Evolutionary conservation across 2,888 invertebrate genomes (phyloP), one percentile per base, ranked within the genome.

Genomic region (Pristionchus arcanus): DNA sequence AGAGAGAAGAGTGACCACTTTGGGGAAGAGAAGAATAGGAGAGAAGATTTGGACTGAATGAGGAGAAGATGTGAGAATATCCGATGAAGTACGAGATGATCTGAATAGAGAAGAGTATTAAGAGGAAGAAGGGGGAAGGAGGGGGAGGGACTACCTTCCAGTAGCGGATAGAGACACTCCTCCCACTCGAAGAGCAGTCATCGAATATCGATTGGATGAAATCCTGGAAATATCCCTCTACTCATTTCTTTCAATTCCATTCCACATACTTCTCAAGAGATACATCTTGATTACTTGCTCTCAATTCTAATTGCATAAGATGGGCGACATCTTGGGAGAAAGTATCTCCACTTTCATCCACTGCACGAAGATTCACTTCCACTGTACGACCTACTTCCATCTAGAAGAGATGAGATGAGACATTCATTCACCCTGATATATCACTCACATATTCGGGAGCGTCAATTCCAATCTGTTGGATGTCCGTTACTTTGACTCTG

Each of bases 21-120:
- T 92, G 31, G 94, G 94, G 74, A 92, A 90, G 34, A 94, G 90
- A 66, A 90, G 90, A 68, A 94, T 92, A 1, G 94, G 94, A 16
- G 93, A 91, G 90, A 93, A 94, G 66, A 94, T 91, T 85, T 94
- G 91, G n/a, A 91, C 66, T 15, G 31, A 86, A 86, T 86, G 86
- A n/a, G 86, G 86, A 37, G 66, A 37, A 5, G 86, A 86, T n/a
- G 86, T 25, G 34, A 86, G 66, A 25, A 25, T 13, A 37, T 31
- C 37, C 9, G 34, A 21, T 11, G 86, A 37, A 13, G 66, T 15
- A 63, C 86, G 63, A 86, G 86, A 86, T 19, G 86, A 86, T 86
- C 86, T 86, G 37, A n/a, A 28, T 25, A n/a, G 28, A 13, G 31
- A 19, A 4, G 28, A 84, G 2, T 0, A 28, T 28, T 4, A 55